phyloP scores from a whole-genome alignment of 2,797 vertebrate genomes.

The Mionectes olivaceus region DNA sequence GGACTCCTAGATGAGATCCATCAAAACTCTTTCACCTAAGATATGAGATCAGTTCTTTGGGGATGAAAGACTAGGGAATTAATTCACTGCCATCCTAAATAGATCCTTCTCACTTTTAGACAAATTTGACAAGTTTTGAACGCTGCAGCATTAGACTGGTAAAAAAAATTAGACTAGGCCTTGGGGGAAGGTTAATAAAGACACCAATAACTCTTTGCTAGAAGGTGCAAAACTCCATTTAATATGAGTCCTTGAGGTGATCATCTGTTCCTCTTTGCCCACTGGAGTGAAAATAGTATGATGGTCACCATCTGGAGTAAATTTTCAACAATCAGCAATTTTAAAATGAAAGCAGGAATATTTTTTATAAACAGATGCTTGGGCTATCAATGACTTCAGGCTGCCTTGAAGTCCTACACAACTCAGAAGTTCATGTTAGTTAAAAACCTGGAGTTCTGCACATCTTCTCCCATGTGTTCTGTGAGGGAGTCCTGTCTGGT shows the following conservation, averaged over 20 bases:
- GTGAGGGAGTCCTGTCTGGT: not conserved
- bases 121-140: not conserved
- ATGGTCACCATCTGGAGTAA: constrained; percentile 56
- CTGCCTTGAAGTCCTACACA: not conserved
- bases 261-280: constrained; percentile 55
- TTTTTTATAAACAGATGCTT: not conserved
- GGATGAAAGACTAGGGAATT: not conserved
- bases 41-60: not conserved
- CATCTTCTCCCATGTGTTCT: not conserved
- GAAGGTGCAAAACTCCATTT: constrained; percentile 6
- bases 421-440: not conserved
- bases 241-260: constrained; percentile 34
- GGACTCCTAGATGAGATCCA: not conserved
- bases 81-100: not conserved
- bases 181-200: constrained; percentile 63
- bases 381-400: not conserved
- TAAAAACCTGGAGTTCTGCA: not conserved
- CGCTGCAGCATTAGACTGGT: not conserved
- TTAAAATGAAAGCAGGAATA: not conserved
- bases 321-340: constrained; percentile 22
- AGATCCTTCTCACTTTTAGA: not conserved
- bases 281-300: constrained; percentile 49
- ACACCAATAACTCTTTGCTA: constrained; percentile 15
- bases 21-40: not conserved
- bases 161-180: constrained; percentile 22